phyloP scores from a whole-genome alignment of 2,797 vertebrate genomes.

The Acanthurus leucopareius region DNA sequence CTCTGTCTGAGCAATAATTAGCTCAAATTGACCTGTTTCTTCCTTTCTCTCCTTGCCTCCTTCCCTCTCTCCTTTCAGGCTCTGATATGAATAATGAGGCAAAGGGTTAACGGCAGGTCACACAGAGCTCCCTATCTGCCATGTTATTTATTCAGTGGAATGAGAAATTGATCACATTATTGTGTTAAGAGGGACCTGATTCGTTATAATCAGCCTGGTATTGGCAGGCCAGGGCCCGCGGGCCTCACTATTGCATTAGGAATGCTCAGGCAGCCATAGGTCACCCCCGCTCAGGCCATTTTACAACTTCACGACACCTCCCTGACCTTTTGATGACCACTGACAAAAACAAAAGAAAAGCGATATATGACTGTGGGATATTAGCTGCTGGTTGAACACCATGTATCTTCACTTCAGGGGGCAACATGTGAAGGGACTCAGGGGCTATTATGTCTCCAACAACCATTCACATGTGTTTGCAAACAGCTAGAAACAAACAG shows the following conservation, averaged over 20 bases:
- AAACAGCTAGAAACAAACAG: constrained; percentile 23
- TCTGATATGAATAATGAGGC: constrained; percentile 96
- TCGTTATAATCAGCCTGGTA: constrained; percentile 98
- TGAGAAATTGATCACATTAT: constrained; percentile 99
- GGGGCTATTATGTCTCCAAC: background rate
- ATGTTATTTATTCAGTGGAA: constrained; percentile 99
- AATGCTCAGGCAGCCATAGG: constrained; percentile 91
- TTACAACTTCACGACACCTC: constrained; percentile 95
- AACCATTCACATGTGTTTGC: constrained; percentile 26
- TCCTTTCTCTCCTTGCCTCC: constrained; percentile 59
- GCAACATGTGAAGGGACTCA: constrained; percentile 11
- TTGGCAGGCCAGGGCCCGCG: constrained; percentile 94
- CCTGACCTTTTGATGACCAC: constrained; percentile 90
- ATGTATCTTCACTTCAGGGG: constrained; percentile 38
- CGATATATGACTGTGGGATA: constrained; percentile 67
- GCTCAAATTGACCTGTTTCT: constrained; percentile 89
- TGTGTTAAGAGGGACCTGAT: constrained; percentile 96
- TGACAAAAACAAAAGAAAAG: constrained; percentile 79
- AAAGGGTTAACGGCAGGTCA: constrained; percentile 94
- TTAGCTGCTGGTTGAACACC: constrained; percentile 54
- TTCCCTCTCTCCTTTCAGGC: constrained; percentile 86
- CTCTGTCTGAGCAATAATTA: constrained; percentile 92
- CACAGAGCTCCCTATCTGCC: constrained; percentile 90
- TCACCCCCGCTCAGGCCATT: constrained; percentile 89
- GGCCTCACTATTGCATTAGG: constrained; percentile 94